Percentiles rank a stretch among this genome's conserved stretches.
These are phyloP conservation scores for Mactra quadrangularis DNA, from an alignment of 1,140 invertebrate genomes.

Conservation along the genomic window DNA sequence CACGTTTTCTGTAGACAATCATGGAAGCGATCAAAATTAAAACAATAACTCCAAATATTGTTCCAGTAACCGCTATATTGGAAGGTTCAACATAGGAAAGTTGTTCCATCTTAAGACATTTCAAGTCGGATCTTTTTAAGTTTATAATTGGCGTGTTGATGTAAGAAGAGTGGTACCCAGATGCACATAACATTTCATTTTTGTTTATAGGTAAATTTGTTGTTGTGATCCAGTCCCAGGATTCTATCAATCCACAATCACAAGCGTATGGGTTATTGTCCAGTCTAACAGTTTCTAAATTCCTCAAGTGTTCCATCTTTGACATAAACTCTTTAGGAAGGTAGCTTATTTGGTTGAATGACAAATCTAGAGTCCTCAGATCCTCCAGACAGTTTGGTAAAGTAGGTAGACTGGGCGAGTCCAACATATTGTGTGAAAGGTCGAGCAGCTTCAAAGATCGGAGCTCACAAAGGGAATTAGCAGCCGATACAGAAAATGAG, in stretches of 20 bases:
- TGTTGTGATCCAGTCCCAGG: conserved; percentile 54
- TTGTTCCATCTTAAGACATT: neutral
- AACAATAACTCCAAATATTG: conserved; percentile 38
- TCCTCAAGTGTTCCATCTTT: conserved; percentile 5
- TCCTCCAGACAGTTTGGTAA: conserved; percentile 29
- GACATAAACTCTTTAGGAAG: conserved; percentile 28
- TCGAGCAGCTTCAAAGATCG: conserved; percentile 37
- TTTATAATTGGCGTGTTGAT: conserved; percentile 3
- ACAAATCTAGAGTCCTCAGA: conserved; percentile 38
- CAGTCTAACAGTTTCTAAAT: conserved; percentile 23
- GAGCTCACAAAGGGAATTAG: conserved; percentile 53
- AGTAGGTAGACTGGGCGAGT: conserved; percentile 16
- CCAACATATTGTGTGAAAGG: conserved; percentile 57
- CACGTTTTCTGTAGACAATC: conserved; percentile 25
- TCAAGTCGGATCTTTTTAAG: conserved; percentile 3
- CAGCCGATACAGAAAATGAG: conserved; percentile 27
- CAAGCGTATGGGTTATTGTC: conserved; percentile 52
- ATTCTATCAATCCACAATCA: conserved; percentile 48
- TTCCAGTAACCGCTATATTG: conserved; percentile 27
- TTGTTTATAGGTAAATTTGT: conserved; percentile 40
- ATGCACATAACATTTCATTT: conserved; percentile 20
- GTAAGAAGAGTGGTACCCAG: conserved; percentile 48
- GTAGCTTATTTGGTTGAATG: conserved; percentile 40
- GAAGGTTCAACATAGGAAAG: conserved; percentile 22
- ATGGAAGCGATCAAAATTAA: conserved; percentile 21